These are phyloP conservation scores for Pampus argenteus DNA, from an alignment of 2,797 vertebrate species.

Conservation along the genomic window DNA sequence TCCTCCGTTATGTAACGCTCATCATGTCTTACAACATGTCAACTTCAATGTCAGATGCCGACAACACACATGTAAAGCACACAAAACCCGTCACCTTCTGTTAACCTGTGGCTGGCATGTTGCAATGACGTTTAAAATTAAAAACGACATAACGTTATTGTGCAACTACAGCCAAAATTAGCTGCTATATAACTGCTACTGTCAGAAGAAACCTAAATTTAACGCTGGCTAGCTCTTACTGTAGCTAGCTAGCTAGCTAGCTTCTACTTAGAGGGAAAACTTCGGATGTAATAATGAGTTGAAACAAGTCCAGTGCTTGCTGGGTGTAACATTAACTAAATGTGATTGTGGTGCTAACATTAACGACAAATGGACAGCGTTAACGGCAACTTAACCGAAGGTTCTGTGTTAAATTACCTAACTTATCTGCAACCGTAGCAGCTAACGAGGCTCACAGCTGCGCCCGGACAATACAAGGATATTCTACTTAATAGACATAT, in stretches of 20 bases:
- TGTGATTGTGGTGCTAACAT: background rate
- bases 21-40: background rate
- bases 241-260: too few species aligned
- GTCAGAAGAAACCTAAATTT: too few species aligned
- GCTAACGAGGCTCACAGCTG: conserved; percentile 24
- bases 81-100: rapidly evolving
- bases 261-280: too few species aligned
- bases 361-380: rapidly evolving
- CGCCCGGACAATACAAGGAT: background rate
- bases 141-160: too few species aligned
- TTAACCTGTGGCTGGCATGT: background rate
- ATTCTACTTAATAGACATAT: rapidly evolving
- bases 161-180: conserved; percentile 1
- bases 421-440: conserved; percentile 40
- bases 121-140: too few species aligned
- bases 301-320: too few species aligned
- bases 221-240: too few species aligned
- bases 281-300: too few species aligned
- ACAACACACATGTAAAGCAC: too few species aligned
- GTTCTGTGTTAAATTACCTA: conserved; percentile 23
- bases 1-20: conserved; percentile 29
- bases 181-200: background rate
- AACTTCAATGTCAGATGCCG: background rate
- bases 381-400: background rate
- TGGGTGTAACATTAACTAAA: background rate